Evolutionary conservation across 2,113 vertebrate genomes (phyloP).

Genomic region (Hypomesus transpacificus): DNA sequence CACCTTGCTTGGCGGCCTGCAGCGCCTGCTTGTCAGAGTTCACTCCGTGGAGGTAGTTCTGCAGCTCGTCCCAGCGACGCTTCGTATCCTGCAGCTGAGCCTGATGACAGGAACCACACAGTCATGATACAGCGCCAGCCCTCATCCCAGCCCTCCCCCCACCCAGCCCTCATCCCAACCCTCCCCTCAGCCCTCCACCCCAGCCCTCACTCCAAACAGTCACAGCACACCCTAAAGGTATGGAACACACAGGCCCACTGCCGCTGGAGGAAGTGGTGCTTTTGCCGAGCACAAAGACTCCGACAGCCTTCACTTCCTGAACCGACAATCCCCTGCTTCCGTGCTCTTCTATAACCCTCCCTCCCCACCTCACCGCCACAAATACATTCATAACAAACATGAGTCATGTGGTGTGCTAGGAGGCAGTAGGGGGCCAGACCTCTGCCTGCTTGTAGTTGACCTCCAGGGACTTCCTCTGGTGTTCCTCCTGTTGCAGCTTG

Average conservation of each 20-base stretch:
- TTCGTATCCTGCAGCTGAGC: conserved; percentile 90
- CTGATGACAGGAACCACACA: conserved; percentile 54
- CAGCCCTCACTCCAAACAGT: no score
- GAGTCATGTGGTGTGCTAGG: conserved; percentile 1
- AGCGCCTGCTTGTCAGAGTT: conserved; percentile 84
- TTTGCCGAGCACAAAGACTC: conserved; percentile 52
- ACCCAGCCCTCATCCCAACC: background rate
- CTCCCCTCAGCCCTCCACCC: no score
- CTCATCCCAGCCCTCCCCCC: background rate
- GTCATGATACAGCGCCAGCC: background rate
- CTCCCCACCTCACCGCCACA: conserved; percentile 7
- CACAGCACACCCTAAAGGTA: no score
- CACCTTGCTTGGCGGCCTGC: conserved; percentile 82
- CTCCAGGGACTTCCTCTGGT: conserved; percentile 91
- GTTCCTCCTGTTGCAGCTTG: conserved; percentile 92
- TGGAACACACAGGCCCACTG: background rate
- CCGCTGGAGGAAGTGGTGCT: conserved; percentile 53
- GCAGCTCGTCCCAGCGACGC: conserved; percentile 90
- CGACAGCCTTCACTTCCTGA: conserved; percentile 50
- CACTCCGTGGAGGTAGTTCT: conserved; percentile 87
- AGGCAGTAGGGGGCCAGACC: conserved; percentile 45
- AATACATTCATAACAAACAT: conserved; percentile 51
- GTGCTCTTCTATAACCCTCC: conserved; percentile 23
- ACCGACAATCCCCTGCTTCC: conserved; percentile 38
- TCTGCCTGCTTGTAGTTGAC: conserved; percentile 83